These are phyloP conservation scores for Drosophila malerkotliana DNA, from an alignment of 1,140 invertebrate species.

Conservation along the genomic window DNA sequence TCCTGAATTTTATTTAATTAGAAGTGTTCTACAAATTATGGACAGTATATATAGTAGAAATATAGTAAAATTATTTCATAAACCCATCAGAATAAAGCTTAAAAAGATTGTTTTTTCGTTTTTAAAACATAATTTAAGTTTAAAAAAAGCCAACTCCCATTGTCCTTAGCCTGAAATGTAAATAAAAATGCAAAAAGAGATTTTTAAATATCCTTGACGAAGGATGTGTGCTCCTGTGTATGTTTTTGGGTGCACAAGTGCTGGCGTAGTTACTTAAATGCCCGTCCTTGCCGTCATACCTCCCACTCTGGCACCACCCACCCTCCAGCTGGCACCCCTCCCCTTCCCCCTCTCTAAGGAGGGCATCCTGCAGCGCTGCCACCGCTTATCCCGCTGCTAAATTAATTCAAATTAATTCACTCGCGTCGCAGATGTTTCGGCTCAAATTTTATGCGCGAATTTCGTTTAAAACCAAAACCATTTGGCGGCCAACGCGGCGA, in stretches of 20 bases:
- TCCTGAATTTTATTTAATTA: too few species aligned
- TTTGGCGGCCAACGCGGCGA: conserved; percentile 54
- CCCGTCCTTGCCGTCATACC: conserved; percentile 2
- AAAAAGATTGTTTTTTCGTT: neutral
- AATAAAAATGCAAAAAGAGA: conserved; percentile 37
- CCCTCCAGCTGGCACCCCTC: neutral
- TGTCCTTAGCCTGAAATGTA: conserved; percentile 39
- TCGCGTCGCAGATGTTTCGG: conserved; percentile 78
- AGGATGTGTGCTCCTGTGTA: conserved; percentile 55
- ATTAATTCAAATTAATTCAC: conserved; percentile 83
- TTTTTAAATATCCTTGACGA: conserved; percentile 61
- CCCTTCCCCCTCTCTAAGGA: neutral
- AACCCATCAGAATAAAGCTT: too few species aligned
- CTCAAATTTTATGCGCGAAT: conserved; percentile 80
- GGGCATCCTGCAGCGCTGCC: conserved; percentile 13
- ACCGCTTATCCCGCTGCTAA: conserved; percentile 54
- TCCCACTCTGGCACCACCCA: neutral
- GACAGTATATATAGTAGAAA: too few species aligned
- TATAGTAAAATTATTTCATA: too few species aligned
- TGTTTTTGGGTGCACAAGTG: conserved; percentile 57
- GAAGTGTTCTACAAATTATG: too few species aligned
- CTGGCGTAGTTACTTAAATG: conserved; percentile 68
- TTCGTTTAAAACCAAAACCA: conserved; percentile 74
- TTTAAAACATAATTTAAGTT: neutral
- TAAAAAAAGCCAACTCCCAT: neutral